Evolutionary conservation across 2,888 invertebrate genomes (phyloP), one percentile per base, ranked within the genome.

Genomic region (Eutolmus rufibarbis): DNA sequence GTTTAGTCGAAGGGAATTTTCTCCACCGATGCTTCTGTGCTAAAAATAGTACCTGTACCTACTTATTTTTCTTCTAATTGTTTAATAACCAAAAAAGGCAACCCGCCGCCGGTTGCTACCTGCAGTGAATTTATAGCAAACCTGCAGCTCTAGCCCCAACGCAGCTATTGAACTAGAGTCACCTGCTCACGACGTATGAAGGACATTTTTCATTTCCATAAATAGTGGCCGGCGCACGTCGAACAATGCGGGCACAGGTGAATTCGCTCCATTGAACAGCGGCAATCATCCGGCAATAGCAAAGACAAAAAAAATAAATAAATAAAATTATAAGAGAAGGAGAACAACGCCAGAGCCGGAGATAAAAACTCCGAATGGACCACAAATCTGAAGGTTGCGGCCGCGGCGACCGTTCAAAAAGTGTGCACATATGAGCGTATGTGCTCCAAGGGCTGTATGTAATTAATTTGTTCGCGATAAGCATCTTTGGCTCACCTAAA

Each of bases 381-480:
- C 79, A 79, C 51, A 79, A 79, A 79, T 79, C 79, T 28, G 46
- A 79, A 79, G 76, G 76, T 19, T 40, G 16, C 37, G 34, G 76
- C 37, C 76, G 76, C 16, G 5, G 3, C 31, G 31, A 31, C 31
- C 34, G 34, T 12, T 40, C 34, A 51, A 51, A 79, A 51, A 2
- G 57, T 82, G 66, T 23, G 82, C 51, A 12, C 37, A 82, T 66
- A 37, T 56, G 34, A 66, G 82, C 37, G 82, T 57, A 82, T 82
- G 40, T 12, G 82, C 82, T 82, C 31, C 82, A 82, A 82, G 82
- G 82, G 66, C 66, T 57, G 57, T 82, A 86, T 57, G 57, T 82
- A 86, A 86, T 86, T 86, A 86, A 86, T 86, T 86, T 86, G 86
- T 86, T 37, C 28, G n/a, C 76, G 86, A 86, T 86, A 86, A 86